Percentiles rank a stretch among this genome's conserved stretches.
Evolutionary conservation across 1,140 invertebrate genomes (phyloP).

Genomic region (Drosophila sechellia): DNA sequence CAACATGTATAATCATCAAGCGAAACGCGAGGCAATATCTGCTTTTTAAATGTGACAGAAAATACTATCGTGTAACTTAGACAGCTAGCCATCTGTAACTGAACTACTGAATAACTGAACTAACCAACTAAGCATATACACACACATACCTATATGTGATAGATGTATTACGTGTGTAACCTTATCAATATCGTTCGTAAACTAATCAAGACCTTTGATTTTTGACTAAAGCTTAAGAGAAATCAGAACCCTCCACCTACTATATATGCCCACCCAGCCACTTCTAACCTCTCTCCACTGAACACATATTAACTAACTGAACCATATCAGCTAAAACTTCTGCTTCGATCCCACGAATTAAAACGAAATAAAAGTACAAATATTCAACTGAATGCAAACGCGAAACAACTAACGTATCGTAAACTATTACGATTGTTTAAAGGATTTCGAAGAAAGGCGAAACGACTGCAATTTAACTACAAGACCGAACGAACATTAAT

Average conservation of each 20-base stretch:
- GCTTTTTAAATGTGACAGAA: slow-evolving; percentile 55
- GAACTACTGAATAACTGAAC: slow-evolving; percentile 31
- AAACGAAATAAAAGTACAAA: slow-evolving; percentile 83
- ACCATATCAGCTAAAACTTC: slow-evolving; percentile 58
- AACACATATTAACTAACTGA: slow-evolving; percentile 15
- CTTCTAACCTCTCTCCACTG: neutral
- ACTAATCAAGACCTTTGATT: slow-evolving; percentile 29
- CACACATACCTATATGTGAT: slow-evolving; percentile 13
- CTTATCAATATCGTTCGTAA: slow-evolving; percentile 7
- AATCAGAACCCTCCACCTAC: slow-evolving; percentile 10
- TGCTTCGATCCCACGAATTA: slow-evolving; percentile 76
- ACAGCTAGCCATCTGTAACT: slow-evolving; percentile 19
- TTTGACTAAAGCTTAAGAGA: slow-evolving; percentile 38
- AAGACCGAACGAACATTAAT: slow-evolving; percentile 17
- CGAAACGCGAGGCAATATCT: slow-evolving; percentile 17
- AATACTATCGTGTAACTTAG: slow-evolving; percentile 17
- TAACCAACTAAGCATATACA: slow-evolving; percentile 31
- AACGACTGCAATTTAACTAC: slow-evolving; percentile 68
- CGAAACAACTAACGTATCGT: slow-evolving; percentile 17
- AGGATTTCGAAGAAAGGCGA: slow-evolving; percentile 19
- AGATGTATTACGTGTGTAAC: slow-evolving; percentile 36
- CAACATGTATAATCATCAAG: slow-evolving; percentile 53
- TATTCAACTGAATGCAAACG: slow-evolving; percentile 67
- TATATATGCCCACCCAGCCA: slow-evolving; percentile 3
- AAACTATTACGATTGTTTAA: slow-evolving; percentile 20